Percentiles rank a stretch among this genome's conserved stretches.
These are phyloP conservation scores for Thalassaphorura encarpata DNA, from an alignment of 1,140 invertebrate genomes.

Conservation along the genomic window DNA sequence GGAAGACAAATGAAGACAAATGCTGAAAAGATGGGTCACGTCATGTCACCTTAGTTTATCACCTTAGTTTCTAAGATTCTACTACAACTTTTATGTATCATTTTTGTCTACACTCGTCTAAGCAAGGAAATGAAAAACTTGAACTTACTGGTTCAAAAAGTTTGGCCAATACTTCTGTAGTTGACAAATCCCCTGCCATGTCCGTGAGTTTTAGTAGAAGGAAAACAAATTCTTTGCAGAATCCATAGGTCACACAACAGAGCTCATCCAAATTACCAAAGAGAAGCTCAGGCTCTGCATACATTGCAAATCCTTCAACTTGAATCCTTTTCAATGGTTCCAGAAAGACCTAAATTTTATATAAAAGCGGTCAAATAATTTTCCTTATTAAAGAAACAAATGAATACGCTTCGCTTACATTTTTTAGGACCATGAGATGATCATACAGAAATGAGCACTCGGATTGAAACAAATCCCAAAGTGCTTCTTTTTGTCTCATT, in stretches of 20 bases:
- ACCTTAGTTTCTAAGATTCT: too few species aligned
- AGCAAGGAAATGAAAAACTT: conserved; percentile 2
- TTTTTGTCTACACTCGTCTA: too few species aligned
- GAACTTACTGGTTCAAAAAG: conserved; percentile 49
- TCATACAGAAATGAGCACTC: conserved; percentile 57
- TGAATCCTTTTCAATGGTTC: conserved; percentile 60
- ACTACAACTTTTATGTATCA: too few species aligned
- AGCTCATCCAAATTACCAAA: conserved; percentile 61
- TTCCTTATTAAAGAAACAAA: not conserved
- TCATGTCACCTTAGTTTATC: too few species aligned
- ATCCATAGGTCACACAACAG: conserved; percentile 55
- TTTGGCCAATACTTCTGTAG: conserved; percentile 47
- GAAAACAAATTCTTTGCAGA: conserved; percentile 55
- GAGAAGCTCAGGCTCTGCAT: conserved; percentile 55
- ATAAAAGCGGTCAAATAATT: not conserved
- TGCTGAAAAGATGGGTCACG: too few species aligned
- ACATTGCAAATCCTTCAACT: conserved; percentile 58
- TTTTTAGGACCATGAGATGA: conserved; percentile 61
- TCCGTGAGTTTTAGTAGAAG: conserved; percentile 47
- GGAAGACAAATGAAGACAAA: too few species aligned
- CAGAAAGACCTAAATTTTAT: conserved; percentile 51
- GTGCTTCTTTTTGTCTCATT: conserved; percentile 42
- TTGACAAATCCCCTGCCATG: conserved; percentile 38
- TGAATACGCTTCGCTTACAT: conserved; percentile 42
- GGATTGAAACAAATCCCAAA: conserved; percentile 61